Evolutionary conservation across 1,140 invertebrate genomes (phyloP).

Genomic region (Drosophila subobscura): DNA sequence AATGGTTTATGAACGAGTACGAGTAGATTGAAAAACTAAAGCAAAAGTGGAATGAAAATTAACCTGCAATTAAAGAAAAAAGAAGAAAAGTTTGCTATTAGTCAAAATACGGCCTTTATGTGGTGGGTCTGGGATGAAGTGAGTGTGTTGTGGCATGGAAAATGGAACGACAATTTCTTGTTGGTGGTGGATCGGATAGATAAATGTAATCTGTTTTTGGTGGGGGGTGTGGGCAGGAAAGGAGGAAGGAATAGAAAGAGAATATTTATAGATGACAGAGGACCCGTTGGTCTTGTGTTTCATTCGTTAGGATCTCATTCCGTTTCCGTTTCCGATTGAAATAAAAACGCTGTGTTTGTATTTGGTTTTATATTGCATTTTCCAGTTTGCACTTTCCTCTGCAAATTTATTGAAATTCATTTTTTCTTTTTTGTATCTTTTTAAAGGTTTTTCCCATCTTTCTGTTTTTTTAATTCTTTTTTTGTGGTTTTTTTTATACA

Average conservation of each 20-base stretch:
- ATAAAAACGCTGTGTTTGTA: constrained; percentile 77
- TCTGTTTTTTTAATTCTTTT: constrained; percentile 16
- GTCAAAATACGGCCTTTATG: constrained; percentile 70
- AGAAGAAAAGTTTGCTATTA: constrained; percentile 83
- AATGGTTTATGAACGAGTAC: constrained; percentile 9
- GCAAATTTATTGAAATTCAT: constrained; percentile 70
- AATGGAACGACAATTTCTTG: not conserved
- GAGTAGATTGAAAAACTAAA: constrained; percentile 61
- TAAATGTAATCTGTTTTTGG: constrained; percentile 11
- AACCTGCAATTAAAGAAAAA: constrained; percentile 83
- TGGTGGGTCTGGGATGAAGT: constrained; percentile 32
- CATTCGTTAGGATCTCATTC: constrained; percentile 5
- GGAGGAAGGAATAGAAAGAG: no score
- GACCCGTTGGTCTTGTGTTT: constrained; percentile 1
- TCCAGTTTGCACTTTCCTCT: constrained; percentile 63
- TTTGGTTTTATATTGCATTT: constrained; percentile 71
- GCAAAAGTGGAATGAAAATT: constrained; percentile 72
- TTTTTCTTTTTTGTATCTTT: constrained; percentile 22
- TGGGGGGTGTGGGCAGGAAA: constrained; percentile 8
- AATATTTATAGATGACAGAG: no score
- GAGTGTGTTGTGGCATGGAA: constrained; percentile 1
- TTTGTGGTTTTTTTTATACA: constrained; percentile 42
- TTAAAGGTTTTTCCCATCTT: constrained; percentile 9
- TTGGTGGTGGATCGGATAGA: constrained; percentile 17
- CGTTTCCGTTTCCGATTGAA: constrained; percentile 46